A percentile compares a stretch with the other conserved stretches of the same genome.
These are phyloP conservation scores for Cerceris rybyensis DNA, from an alignment of 2,888 invertebrate species.

Conservation along the genomic window DNA sequence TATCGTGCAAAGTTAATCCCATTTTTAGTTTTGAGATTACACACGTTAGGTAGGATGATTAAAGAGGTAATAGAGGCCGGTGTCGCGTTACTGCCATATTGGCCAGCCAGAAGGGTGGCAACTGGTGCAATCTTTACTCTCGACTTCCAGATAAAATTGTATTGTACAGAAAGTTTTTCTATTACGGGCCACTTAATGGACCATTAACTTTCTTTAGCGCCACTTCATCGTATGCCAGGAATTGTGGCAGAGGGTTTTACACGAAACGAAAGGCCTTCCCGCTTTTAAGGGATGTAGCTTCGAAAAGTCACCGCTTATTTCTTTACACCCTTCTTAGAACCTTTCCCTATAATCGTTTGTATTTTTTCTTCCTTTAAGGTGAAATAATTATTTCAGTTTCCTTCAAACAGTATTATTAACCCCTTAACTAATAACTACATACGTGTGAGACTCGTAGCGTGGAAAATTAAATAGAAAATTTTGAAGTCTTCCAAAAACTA, in stretches of 20 bases:
- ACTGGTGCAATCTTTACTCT: slow-evolving; percentile 12
- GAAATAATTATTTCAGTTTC: no score
- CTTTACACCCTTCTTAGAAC: no score
- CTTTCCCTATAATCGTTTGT: no score
- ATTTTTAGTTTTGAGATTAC: slow-evolving; percentile 21
- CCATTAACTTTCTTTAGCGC: slow-evolving; percentile 45
- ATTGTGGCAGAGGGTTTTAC: neutral
- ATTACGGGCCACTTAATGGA: slow-evolving; percentile 55
- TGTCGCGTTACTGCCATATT: slow-evolving; percentile 67
- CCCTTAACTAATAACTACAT: no score
- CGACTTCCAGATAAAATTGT: slow-evolving; percentile 11
- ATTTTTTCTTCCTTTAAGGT: no score
- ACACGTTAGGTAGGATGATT: slow-evolving; percentile 46
- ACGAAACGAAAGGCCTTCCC: neutral
- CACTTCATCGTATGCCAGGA: neutral
- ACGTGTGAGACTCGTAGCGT: no score
- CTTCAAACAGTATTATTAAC: no score
- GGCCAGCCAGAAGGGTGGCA: slow-evolving; percentile 25
- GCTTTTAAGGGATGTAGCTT: neutral
- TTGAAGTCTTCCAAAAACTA: no score
- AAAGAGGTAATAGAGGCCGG: slow-evolving; percentile 53
- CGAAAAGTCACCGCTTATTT: neutral
- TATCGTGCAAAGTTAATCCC: slow-evolving; percentile 52
- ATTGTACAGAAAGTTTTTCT: slow-evolving; percentile 42
- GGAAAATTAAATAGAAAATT: no score